A percentile compares a stretch with the other conserved stretches of the same genome.
phyloP scores from a whole-genome alignment of 2,888 invertebrate genomes.

The Scaptomyza parva region DNA sequence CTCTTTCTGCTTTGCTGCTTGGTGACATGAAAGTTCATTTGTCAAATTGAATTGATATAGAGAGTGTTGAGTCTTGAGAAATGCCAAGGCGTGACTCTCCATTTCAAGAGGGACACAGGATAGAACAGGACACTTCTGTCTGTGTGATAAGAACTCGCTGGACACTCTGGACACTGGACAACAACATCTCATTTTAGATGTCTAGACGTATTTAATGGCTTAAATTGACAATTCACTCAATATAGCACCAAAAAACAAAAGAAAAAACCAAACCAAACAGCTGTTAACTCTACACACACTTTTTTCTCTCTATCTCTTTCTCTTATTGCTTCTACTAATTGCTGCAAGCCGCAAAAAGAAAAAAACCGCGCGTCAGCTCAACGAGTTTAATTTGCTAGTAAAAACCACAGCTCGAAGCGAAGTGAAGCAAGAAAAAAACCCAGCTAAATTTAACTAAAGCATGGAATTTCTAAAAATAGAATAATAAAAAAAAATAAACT shows the following conservation, averaged over 20 bases:
- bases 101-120: conserved; percentile 32
- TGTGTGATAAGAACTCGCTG: not conserved
- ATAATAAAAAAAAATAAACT: conserved; percentile 8
- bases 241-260: not conserved
- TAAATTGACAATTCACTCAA: conserved; percentile 54
- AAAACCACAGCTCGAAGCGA: not conserved
- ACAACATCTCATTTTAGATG: conserved; percentile 30
- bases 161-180: not conserved
- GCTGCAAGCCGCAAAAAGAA: conserved; percentile 62
- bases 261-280: conserved; percentile 1
- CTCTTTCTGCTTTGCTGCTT: no score
- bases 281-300: not conserved
- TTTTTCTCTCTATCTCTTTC: not conserved
- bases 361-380: conserved; percentile 43
- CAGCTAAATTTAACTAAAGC: not conserved
- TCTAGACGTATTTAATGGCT: conserved; percentile 68
- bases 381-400: conserved; percentile 9
- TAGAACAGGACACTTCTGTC: not conserved
- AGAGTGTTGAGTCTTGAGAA: conserved; percentile 18
- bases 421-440: not conserved
- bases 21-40: conserved; percentile 45
- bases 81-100: conserved; percentile 34
- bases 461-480: conserved; percentile 15
- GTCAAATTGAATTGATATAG: conserved; percentile 39
- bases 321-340: conserved; percentile 57